Base-by-base conservation (phyloP, 2,113 vertebrate species). In the Trematomus loennbergii region DNA sequence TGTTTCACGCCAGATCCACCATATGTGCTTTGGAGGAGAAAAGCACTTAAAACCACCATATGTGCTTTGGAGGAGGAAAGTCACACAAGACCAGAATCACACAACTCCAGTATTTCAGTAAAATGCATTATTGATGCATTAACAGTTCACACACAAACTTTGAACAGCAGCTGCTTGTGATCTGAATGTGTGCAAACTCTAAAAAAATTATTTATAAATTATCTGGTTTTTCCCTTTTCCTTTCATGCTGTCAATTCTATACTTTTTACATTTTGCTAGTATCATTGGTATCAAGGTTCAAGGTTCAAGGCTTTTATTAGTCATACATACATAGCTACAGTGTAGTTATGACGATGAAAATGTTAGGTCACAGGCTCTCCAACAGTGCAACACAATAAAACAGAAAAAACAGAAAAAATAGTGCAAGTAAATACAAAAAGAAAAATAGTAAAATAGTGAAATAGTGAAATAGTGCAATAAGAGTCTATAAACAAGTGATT, bases 21-120 rank as follows among this genome's bases (percentile, higher is more conserved):
- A 65, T 80, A 43, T 74, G 64, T n/a, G 43, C 43, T 57, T 68
- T 66, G 55, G 43, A n/a, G 29, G 46, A 25, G 36, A 2, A 25
- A 29, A 5, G 4, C 25, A 25, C 25, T 25, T 25, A 25, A 25
- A 25, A 25, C 17, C 48, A 40, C 22, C 45, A 65, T 79, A 40
- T 74, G 64, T n/a, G 43, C 43, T 57, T 67, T 66, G 55, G 40
- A n/a, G 29, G 46, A 25, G 36, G 29, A 29, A 29, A 5, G 4
- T 5, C 5, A 25, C 4, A 52, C 6, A 6, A 20, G 15, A 17
- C 2, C 10, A 10, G 36, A 16, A 9, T 43, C 53, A 20, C 36
- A 66, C 50, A 46, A 36, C 40, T 46, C 17, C 20, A 59, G 46
- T 16, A 15, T n/a, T 58, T 52, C 40, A 15, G 9, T 5, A 5